Evolutionary conservation across 2,888 invertebrate species (phyloP).

Genomic region (Lepidochrysops patricia): DNA sequence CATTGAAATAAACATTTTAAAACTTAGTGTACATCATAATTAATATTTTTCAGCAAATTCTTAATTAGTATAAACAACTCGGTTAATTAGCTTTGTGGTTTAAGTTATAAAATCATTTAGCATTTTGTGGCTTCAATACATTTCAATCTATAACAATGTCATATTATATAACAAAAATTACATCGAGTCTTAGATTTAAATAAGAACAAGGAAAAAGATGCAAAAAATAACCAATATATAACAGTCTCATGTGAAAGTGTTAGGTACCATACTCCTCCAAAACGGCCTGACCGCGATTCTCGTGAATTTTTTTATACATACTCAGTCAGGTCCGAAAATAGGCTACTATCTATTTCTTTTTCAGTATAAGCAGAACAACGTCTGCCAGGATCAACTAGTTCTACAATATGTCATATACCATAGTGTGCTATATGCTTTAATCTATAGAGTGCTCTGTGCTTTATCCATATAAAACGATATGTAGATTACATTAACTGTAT

Average conservation of each 20-base stretch:
- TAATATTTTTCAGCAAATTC: too few species aligned
- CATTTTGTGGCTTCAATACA: neutral
- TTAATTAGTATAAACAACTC: neutral
- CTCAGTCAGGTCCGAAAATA: too few species aligned
- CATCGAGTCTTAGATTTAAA: neutral
- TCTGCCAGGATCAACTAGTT: too few species aligned
- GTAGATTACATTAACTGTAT: constrained; percentile 18
- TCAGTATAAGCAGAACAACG: too few species aligned
- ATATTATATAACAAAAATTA: neutral
- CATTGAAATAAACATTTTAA: too few species aligned
- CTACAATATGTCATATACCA: neutral
- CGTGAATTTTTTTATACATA: too few species aligned
- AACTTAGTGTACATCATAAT: too few species aligned
- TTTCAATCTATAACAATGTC: neutral
- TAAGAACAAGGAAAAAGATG: neutral
- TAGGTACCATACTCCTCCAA: too few species aligned
- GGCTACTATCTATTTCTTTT: too few species aligned
- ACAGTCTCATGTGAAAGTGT: too few species aligned
- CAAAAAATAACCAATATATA: neutral
- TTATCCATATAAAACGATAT: constrained; percentile 1
- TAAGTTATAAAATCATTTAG: too few species aligned
- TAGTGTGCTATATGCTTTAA: neutral
- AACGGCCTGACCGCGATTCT: too few species aligned
- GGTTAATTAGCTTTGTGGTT: neutral
- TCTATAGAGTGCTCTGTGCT: neutral